These are phyloP conservation scores for Callopanchax toddi DNA, from an alignment of 2,113 vertebrate species.

Conservation along the genomic window DNA sequence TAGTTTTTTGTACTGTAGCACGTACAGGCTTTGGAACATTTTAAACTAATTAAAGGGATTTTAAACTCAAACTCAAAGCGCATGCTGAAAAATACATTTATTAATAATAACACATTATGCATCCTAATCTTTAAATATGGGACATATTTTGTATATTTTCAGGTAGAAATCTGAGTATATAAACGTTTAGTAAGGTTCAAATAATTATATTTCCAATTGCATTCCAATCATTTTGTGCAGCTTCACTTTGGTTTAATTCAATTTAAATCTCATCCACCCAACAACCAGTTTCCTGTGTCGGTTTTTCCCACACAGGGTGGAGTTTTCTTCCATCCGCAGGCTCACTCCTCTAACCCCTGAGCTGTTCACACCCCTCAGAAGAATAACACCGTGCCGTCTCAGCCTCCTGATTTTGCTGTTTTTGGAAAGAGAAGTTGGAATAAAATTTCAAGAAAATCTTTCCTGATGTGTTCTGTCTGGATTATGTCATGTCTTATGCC, in stretches of 20 bases:
- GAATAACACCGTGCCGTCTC: slow-evolving; percentile 20
- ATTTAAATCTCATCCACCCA: not conserved
- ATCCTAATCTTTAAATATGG: too few species aligned
- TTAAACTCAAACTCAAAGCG: too few species aligned
- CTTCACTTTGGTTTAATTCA: too few species aligned
- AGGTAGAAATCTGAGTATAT: too few species aligned
- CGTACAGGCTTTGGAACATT: too few species aligned
- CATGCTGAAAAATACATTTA: too few species aligned
- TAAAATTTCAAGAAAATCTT: slow-evolving; percentile 30
- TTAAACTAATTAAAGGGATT: too few species aligned
- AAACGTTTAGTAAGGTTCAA: too few species aligned
- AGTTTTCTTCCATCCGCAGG: slow-evolving; percentile 34
- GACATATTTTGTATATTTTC: not conserved
- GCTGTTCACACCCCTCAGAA: slow-evolving; percentile 37
- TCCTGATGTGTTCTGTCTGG: slow-evolving; percentile 11
- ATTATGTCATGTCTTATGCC: slow-evolving; percentile 1
- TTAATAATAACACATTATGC: too few species aligned
- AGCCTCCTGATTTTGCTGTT: slow-evolving; percentile 10
- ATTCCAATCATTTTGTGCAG: too few species aligned
- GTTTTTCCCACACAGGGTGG: slow-evolving; percentile 25
- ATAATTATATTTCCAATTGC: too few species aligned
- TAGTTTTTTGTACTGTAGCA: too few species aligned
- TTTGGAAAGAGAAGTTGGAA: slow-evolving; percentile 44
- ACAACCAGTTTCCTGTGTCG: slow-evolving; percentile 26
- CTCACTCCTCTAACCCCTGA: slow-evolving; percentile 32